phyloP scores from a whole-genome alignment of 92 coral and sea anemone genomes.

The Heteractis magnifica region DNA sequence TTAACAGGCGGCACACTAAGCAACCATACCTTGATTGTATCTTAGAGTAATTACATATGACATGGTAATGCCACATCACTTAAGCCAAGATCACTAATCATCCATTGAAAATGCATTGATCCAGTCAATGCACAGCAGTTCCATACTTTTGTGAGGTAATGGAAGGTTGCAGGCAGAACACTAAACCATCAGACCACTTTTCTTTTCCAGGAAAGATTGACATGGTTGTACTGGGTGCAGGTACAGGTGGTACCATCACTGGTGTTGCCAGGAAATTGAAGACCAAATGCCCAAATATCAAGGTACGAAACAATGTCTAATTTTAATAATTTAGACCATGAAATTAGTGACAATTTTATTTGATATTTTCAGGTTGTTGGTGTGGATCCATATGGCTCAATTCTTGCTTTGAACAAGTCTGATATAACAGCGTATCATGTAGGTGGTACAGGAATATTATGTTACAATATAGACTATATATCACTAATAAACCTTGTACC shows the following conservation, averaged over 20 bases:
- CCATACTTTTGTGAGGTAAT: no score
- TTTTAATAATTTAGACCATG: not conserved
- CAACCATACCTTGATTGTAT: not conserved
- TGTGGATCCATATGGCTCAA: constrained; percentile 93
- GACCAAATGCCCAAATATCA: constrained; percentile 79
- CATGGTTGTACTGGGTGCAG: constrained; percentile 96
- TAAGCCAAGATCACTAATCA: no score
- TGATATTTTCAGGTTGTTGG: constrained; percentile 59
- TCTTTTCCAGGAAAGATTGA: constrained; percentile 76
- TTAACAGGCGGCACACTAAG: not conserved
- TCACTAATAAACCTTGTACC: no score
- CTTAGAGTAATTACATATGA: not conserved
- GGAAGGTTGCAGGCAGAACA: no score
- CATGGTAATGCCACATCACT: no score
- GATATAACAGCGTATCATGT: constrained; percentile 84
- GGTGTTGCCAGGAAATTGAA: constrained; percentile 93
- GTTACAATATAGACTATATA: no score
- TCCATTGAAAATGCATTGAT: no score
- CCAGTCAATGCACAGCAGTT: no score
- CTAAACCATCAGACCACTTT: no score
- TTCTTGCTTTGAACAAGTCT: constrained; percentile 81
- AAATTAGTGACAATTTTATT: not conserved
- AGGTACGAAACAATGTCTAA: constrained; percentile 34
- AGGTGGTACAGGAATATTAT: constrained; percentile 8
- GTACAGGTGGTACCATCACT: constrained; percentile 95